Evolutionary conservation across 64 coral and sea anemone species (phyloP).

Genomic region (Dendrophyllia cribrosa): DNA sequence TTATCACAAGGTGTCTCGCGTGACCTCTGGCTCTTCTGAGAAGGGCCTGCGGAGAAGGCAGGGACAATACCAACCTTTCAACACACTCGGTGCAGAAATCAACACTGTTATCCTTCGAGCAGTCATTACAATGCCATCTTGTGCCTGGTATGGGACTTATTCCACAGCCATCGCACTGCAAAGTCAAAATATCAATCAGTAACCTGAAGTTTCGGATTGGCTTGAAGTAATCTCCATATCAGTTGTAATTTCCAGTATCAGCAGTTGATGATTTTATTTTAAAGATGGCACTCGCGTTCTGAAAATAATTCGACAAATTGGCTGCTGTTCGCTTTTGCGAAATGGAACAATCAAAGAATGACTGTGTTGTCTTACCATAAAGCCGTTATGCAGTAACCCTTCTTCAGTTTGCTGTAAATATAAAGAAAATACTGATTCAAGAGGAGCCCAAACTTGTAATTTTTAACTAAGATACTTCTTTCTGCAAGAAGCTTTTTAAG

Average conservation of each 20-base stretch:
- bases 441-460: neutral
- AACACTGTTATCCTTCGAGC: slow-evolving; percentile 70
- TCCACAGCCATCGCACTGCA: slow-evolving; percentile 89
- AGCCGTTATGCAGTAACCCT: neutral
- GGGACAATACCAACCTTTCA: slow-evolving; percentile 49
- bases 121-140: slow-evolving; percentile 92
- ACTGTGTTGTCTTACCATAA: slow-evolving; percentile 9
- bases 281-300: no score
- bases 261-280: no score
- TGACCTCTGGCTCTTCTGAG: no score
- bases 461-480: neutral
- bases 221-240: slow-evolving; percentile 57
- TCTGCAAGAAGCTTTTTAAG: no score
- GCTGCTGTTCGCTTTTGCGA: no score
- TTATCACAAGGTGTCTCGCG: no score
- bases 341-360: no score
- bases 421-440: neutral
- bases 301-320: neutral
- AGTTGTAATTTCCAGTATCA: no score
- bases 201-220: neutral
- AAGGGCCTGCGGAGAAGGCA: neutral
- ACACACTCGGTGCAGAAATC: slow-evolving; percentile 82
- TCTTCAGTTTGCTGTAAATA: slow-evolving; percentile 28
- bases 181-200: neutral
- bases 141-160: slow-evolving; percentile 71